These are phyloP conservation scores for Petaurus breviceps DNA, from an alignment of 2,113 vertebrate species.

Conservation along the genomic window DNA sequence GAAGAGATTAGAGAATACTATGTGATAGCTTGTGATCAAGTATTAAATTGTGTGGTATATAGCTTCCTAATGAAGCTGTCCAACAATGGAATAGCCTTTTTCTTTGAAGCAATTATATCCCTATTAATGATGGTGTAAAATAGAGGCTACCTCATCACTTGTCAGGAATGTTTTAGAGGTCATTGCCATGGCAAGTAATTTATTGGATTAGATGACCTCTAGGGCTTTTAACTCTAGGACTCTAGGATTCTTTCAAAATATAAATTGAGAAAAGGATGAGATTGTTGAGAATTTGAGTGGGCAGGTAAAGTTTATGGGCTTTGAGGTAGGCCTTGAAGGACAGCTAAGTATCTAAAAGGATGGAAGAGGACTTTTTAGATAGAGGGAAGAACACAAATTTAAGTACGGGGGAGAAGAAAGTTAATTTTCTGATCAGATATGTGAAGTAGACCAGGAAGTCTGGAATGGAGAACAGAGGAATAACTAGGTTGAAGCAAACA, in stretches of 20 bases:
- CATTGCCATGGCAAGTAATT: not conserved
- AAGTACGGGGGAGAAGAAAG: not conserved
- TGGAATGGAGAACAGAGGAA: not conserved
- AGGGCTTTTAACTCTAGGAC: not conserved
- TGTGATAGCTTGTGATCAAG: not conserved
- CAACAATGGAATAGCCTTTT: not conserved
- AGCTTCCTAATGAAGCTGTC: not conserved
- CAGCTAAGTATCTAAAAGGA: not conserved
- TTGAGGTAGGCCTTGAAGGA: not conserved
- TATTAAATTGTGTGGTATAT: not conserved
- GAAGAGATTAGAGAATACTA: conserved; percentile 21
- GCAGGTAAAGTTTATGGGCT: not conserved
- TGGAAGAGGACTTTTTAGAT: accelerated
- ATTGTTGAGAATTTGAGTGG: not conserved
- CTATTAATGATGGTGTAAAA: not conserved
- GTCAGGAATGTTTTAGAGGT: not conserved
- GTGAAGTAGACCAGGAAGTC: no score
- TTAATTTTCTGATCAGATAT: not conserved
- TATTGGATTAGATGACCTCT: not conserved
- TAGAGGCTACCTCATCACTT: not conserved
- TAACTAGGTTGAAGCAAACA: not conserved
- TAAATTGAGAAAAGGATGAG: not conserved
- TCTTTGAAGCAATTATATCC: not conserved
- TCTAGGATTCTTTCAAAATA: not conserved
- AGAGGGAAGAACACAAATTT: not conserved